Base-by-base conservation (phyloP, 2,113 vertebrate species). In the Daboia siamensis region DNA sequence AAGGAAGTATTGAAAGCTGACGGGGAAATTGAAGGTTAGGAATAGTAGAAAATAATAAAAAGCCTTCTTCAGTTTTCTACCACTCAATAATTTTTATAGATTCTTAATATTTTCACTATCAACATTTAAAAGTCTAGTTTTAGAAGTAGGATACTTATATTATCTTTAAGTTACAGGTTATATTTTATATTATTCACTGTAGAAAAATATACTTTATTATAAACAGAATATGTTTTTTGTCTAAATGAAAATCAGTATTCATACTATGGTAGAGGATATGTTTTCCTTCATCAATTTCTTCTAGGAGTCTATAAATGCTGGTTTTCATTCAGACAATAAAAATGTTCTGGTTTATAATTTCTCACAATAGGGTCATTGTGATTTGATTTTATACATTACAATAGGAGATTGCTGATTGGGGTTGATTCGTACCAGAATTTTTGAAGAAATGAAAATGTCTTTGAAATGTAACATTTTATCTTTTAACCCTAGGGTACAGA, bases 371-470 rank as follows among this genome's bases (percentile, higher is more conserved):
- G 91, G 21, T 11, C 3, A 0, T 29, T 12, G 0, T 51, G 13
- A 61, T 20, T 0, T 93, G 17, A 56, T 39, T 88, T 4, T 80
- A 7, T 64, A 69, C 33, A 87, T 46, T 39, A 88, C 23, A n/a
- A 20, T 51, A 52, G 55, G 7, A 64, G 52, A 39, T 29, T 26
- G 64, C 4, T 88, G 52, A 54, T 33, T 17, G 39, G 91, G 10
- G 26, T 51, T 55, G n/a, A 2, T 46, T 80, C 56, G 9, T 69
- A 69, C 57, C 13, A 52, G 13, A 46, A 74, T 52, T 91, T 88
- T 91, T 91, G 6, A 17, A 94, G 26, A 51, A 74, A 55, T 74
- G 13, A 26, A 89, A 69, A 84, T 90, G 48, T 29, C 33, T 54
- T 56, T 8, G 6, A 23, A 51, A 13, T 51, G 23, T 89, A 56